Conservation (phyloP, 1,140 invertebrate genomes). For the Micrasema minimum region DNA sequence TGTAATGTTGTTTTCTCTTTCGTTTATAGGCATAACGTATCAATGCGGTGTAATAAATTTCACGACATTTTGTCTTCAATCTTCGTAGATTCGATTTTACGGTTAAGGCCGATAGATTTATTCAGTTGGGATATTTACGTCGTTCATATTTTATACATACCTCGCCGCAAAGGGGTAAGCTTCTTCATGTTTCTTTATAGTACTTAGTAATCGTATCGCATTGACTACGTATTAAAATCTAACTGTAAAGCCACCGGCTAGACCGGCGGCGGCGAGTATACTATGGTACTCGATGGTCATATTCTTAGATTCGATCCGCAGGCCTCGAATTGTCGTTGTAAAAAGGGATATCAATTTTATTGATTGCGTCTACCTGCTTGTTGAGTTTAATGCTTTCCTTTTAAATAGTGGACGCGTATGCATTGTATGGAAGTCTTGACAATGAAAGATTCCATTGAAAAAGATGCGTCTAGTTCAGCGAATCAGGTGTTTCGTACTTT, state of each 20-base stretch:
- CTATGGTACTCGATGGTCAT: slow-evolving; percentile 8
- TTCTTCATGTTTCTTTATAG: neutral
- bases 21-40: too few relatives aligned
- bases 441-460: slow-evolving; percentile 14
- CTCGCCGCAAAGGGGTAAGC: neutral
- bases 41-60: too few relatives aligned
- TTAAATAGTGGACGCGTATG: neutral
- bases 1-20: too few relatives aligned
- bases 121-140: too few relatives aligned
- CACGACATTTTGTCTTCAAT: too few relatives aligned
- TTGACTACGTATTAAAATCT: slow-evolving; percentile 45
- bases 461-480: slow-evolving; percentile 27
- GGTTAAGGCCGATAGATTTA: too few relatives aligned
- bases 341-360: too few relatives aligned
- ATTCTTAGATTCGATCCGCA: slow-evolving; percentile 29
- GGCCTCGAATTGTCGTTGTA: slow-evolving; percentile 17
- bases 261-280: slow-evolving; percentile 18
- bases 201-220: slow-evolving; percentile 47
- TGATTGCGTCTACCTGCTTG: too few relatives aligned
- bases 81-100: too few relatives aligned
- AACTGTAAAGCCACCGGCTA: slow-evolving; percentile 42
- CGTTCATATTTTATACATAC: neutral
- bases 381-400: neutral
- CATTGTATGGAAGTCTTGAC: neutral
- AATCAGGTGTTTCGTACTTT: slow-evolving; percentile 19